A percentile compares a stretch with the other conserved stretches of the same genome.
phyloP scores from a whole-genome alignment of 2,888 invertebrate genomes.

The Orchesellides sinensis region DNA sequence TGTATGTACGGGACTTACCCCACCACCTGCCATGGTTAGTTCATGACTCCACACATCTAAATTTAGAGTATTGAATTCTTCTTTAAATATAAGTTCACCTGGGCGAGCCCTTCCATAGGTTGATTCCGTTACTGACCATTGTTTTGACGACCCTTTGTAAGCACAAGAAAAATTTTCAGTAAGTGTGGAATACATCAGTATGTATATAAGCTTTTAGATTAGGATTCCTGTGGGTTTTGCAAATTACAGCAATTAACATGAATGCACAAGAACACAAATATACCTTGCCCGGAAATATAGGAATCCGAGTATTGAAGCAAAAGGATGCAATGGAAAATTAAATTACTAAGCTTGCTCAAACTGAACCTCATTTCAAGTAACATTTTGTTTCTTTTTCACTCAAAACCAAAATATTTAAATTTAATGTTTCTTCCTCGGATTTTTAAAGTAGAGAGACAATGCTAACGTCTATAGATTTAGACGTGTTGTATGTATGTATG shows the following conservation, averaged over 20 bases:
- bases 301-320: conserved; percentile 4
- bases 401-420: neutral
- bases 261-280: too few species aligned
- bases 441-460: neutral
- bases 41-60: conserved; percentile 83
- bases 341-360: neutral
- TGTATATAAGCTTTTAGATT: too few species aligned
- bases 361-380: neutral
- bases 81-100: conserved; percentile 82
- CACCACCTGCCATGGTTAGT: conserved; percentile 82
- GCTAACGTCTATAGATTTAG: too few species aligned
- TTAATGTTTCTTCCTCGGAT: neutral
- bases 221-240: too few species aligned
- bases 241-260: neutral
- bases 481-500: too few species aligned
- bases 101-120: conserved; percentile 59
- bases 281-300: conserved; percentile 27
- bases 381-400: neutral
- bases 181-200: too few species aligned
- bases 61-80: conserved; percentile 81
- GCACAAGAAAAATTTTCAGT: neutral
- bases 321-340: conserved; percentile 12
- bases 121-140: conserved; percentile 70
- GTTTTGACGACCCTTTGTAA: conserved; percentile 38
- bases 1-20: conserved; percentile 80